Base-by-base conservation (phyloP, 2,113 vertebrate genomes). In the Petroica traversi region DNA sequence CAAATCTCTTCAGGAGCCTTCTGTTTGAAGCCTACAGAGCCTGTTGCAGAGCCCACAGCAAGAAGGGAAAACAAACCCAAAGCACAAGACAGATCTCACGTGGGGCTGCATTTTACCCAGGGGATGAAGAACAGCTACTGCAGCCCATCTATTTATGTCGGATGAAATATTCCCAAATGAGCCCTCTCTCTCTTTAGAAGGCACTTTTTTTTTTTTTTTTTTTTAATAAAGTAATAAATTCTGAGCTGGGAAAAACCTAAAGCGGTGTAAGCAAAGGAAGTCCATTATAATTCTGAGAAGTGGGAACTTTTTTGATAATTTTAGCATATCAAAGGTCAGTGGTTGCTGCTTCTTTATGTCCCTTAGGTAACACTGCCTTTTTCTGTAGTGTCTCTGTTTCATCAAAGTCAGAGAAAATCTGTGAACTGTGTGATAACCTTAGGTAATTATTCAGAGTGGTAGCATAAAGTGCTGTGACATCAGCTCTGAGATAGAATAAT, bases 331-430 rank as follows among this genome's bases (percentile, higher is more conserved):
- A 88, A 82, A 91, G 46, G 46, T 73, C 82, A 88, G 51, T 62
- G 51, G 28, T 26, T 91, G 22, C 48, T 62, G 36, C n/a, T 93
- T 85, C 41, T 54, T 64, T 75, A 89, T 83, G 49, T 68, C 43
- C 41, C 52, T 59, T 63, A 85, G 71, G 33, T 89, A 80, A 62
- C 10, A 40, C 8, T 74, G 54, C 19, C 45, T 82, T 91, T 77
- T 83, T 48, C 69, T 77, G 33, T 23, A 73, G 59, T 48, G 40
- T 72, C n/a, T 40, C 5, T 2, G 2, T 63, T 81, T 72, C 80
- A 81, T 72, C 41, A 72, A 59, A 89, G 77, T 61, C 51, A 74
- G 88, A 81, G 68, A 64, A 93, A 90, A 78, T 63, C 49, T 74
- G 14, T 61, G 36, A 89, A 67, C 28, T 66, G 7, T 73, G 28